These are phyloP conservation scores for Parasteatoda lunata DNA, from an alignment of 2,888 invertebrate species.

Conservation along the genomic window DNA sequence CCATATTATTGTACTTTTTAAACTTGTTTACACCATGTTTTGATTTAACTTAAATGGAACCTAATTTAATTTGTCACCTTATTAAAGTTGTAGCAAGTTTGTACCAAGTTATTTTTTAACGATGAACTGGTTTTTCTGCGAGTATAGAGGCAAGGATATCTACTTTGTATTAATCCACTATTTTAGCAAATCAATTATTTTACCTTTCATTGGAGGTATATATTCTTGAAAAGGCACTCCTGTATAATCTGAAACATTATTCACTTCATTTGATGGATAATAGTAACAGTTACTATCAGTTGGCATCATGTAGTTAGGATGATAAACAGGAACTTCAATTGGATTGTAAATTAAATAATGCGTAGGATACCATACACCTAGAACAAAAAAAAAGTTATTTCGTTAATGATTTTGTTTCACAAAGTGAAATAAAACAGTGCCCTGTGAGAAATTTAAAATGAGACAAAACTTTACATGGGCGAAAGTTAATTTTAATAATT, in stretches of 20 bases:
- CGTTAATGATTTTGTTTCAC: not conserved
- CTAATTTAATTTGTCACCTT: no score
- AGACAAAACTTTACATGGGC: no score
- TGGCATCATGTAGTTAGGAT: constrained; percentile 13
- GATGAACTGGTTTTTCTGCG: no score
- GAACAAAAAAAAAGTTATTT: not conserved
- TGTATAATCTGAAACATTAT: constrained; percentile 32
- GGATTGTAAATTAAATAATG: constrained; percentile 34
- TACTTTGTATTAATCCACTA: no score
- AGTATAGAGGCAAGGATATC: no score
- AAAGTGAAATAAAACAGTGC: not conserved
- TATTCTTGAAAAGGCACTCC: constrained; percentile 33
- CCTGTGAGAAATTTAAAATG: no score
- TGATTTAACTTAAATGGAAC: no score
- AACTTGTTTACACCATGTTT: no score
- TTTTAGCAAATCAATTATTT: not conserved
- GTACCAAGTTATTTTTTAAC: no score
- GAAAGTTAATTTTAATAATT: no score
- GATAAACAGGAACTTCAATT: constrained; percentile 17
- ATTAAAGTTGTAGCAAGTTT: no score
- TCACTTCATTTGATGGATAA: constrained; percentile 17
- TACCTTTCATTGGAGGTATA: constrained; percentile 33
- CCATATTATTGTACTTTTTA: no score
- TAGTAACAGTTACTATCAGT: constrained; percentile 12
- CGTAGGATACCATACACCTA: constrained; percentile 25